These are phyloP conservation scores for Phaonia tiefii DNA, from an alignment of 2,888 invertebrate genomes.

Conservation along the genomic window DNA sequence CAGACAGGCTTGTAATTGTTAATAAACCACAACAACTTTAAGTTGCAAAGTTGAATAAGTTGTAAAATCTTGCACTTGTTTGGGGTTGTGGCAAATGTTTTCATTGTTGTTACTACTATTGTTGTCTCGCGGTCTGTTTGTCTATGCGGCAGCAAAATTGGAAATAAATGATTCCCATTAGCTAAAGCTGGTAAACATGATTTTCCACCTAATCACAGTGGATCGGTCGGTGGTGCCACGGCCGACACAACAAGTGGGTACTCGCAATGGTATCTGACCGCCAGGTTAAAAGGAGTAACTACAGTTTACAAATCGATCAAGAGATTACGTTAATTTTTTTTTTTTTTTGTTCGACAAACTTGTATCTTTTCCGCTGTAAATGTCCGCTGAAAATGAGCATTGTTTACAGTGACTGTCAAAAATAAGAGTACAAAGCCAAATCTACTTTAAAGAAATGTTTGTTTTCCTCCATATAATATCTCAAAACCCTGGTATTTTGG, in stretches of 20 bases:
- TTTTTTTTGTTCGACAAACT: no score
- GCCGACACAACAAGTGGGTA: background rate
- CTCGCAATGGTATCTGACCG: background rate
- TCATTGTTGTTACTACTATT: background rate
- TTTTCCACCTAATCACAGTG: slow-evolving; percentile 21
- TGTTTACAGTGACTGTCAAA: no score
- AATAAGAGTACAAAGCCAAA: no score
- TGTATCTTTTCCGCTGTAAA: no score
- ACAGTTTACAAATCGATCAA: background rate
- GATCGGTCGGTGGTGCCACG: background rate
- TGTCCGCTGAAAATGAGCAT: no score
- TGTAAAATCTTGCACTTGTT: background rate
- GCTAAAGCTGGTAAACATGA: slow-evolving; percentile 4
- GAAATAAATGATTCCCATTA: slow-evolving; percentile 11
- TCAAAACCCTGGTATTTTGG: no score
- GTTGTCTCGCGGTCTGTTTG: background rate
- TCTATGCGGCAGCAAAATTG: background rate
- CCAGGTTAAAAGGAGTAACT: slow-evolving; percentile 16
- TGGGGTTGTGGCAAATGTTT: background rate
- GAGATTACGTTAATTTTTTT: background rate
- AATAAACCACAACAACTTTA: slow-evolving; percentile 46
- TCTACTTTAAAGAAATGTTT: no score
- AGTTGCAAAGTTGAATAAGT: slow-evolving; percentile 7
- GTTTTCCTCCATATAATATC: no score
- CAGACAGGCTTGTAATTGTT: slow-evolving; percentile 24